Base-by-base conservation (phyloP, 2,797 vertebrate species). In the Notoglanidium macrostoma region DNA sequence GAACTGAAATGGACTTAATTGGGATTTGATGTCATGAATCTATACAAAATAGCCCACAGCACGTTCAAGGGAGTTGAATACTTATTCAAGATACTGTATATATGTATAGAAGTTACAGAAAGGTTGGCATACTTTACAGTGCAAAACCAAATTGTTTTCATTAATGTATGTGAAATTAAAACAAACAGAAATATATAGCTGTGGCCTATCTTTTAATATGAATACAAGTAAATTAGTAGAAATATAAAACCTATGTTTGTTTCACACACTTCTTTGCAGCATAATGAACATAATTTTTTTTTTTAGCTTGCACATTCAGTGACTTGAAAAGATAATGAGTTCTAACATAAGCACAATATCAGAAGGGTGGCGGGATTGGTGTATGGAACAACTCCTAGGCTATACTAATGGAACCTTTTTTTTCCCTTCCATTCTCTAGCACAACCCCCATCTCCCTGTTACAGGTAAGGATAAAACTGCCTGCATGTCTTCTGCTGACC, bases 401-500 rank as follows among this genome's bases (percentile, higher is more conserved):
- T 85, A 46, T 76, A 85, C 78, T 73, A 83, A 68, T 29, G 61
- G 74, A 86, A 70, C 19, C 44, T 72, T 81, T 76, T 88, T 77
- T 87, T 59, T 76, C n/a, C 57, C 19, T 46, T 21, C 59, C 78
- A n/a, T 11, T 65, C 59, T 85, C 57, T 74, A 68, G 57, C 44
- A 78, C 74, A 81, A 51, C 85, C 86, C 91, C 90, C 80, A 91
- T 91, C 94, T 93, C 94, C 94, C 92, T 88, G 93, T 95, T 93
- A 92, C 95, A 96, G 96, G 95, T 96, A 95, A 85, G 88, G 91
- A 91, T 91, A 92, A 92, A 94, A 93, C 92, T 91, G 89, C 91
- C 93, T 89, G 93, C 94, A 92, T 94, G 94, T 96, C 95, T 96
- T 93, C 95, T 95, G 95, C 95, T 97, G 97, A 97, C 96, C 96